phyloP scores from a whole-genome alignment of 2,888 invertebrate species.

The Drosophila gaucha region DNA sequence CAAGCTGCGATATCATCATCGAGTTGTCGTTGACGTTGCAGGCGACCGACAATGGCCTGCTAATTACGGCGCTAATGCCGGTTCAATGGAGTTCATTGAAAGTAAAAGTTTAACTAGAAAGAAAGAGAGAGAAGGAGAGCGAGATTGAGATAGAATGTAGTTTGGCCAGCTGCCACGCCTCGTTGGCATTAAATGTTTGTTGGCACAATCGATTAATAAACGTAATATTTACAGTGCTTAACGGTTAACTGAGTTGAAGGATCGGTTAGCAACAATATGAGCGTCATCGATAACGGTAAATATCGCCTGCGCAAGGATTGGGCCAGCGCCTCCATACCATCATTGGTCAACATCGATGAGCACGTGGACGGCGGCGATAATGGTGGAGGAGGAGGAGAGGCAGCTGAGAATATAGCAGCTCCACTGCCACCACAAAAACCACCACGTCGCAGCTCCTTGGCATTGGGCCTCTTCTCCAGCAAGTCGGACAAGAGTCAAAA shows the following conservation, averaged over 20 bases:
- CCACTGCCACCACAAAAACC: conserved; percentile 82
- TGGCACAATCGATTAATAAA: conserved; percentile 38
- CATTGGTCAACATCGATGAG: conserved; percentile 84
- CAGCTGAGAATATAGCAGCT: conserved; percentile 59
- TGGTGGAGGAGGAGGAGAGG: conserved; percentile 58
- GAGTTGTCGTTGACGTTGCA: conserved; percentile 34
- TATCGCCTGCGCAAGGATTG: conserved; percentile 84
- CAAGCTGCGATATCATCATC: conserved; percentile 50
- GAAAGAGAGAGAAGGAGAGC: conserved; percentile 16
- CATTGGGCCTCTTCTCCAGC: conserved; percentile 81
- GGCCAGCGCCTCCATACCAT: conserved; percentile 84
- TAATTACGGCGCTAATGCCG: conserved; percentile 74
- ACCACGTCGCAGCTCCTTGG: conserved; percentile 84
- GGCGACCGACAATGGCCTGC: conserved; percentile 70
- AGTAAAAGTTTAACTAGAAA: conserved; percentile 65
- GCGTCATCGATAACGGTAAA: conserved; percentile 83
- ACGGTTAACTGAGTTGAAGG: conserved; percentile 44
- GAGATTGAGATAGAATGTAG: conserved; percentile 11
- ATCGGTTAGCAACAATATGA: conserved; percentile 70
- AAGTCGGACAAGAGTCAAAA: conserved; percentile 82
- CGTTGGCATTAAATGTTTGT: neutral
- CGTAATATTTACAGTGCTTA: conserved; percentile 60
- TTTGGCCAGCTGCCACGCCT: conserved; percentile 13
- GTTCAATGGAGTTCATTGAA: conserved; percentile 79
- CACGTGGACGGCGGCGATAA: conserved; percentile 75